phyloP scores from a whole-genome alignment of 2,888 invertebrate genomes.

The Drosophila nr. fundita region DNA sequence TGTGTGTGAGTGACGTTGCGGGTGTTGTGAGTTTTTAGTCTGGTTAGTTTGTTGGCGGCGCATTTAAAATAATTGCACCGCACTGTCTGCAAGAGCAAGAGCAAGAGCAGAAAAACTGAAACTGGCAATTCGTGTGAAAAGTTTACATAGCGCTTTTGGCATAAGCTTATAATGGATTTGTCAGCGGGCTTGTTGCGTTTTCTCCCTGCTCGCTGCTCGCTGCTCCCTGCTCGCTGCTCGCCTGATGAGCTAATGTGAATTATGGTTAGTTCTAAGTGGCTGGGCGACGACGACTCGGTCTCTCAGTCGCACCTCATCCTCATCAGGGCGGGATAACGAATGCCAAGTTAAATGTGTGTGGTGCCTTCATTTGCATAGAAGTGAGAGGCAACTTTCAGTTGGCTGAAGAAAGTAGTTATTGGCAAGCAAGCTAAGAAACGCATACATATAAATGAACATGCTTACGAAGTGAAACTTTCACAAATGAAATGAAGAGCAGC shows the following conservation, averaged over 20 bases:
- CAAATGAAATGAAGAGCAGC: conserved; percentile 33
- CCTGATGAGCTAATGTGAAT: conserved; percentile 63
- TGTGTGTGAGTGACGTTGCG: neutral
- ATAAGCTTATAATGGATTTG: conserved; percentile 79
- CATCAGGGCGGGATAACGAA: conserved; percentile 22
- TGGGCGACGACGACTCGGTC: conserved; percentile 4
- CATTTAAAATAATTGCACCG: conserved; percentile 78
- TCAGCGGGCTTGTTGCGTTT: conserved; percentile 64
- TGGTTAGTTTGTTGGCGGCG: conserved; percentile 73
- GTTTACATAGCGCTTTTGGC: conserved; percentile 75
- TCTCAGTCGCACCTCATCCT: neutral
- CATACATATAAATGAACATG: conserved; percentile 13
- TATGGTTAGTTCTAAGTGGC: conserved; percentile 64
- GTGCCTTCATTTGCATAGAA: conserved; percentile 44
- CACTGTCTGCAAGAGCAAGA: conserved; percentile 40
- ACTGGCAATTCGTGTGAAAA: conserved; percentile 75
- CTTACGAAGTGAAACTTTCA: conserved; percentile 9
- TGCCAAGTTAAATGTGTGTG: conserved; percentile 41
- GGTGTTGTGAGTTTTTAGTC: conserved; percentile 35
- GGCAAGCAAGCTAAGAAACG: conserved; percentile 9
- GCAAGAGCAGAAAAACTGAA: conserved; percentile 33
- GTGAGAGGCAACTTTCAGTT: conserved; percentile 30
- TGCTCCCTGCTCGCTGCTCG: neutral
- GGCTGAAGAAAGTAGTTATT: conserved; percentile 27
- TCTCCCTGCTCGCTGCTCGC: neutral